Base-by-base conservation (phyloP, 2,113 vertebrate genomes). In the Epinephelus moara region DNA sequence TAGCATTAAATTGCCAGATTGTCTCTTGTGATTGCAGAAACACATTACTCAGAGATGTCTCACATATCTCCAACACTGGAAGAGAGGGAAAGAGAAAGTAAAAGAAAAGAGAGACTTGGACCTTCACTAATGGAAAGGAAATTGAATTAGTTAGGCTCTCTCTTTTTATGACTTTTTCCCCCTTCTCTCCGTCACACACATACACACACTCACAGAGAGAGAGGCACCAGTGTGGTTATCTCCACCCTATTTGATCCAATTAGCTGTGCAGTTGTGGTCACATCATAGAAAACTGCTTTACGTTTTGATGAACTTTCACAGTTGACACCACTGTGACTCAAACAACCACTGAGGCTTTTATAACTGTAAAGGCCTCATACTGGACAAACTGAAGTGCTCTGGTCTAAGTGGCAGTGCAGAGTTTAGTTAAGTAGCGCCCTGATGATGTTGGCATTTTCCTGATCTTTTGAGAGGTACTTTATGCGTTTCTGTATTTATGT, bases 111-210 rank as follows among this genome's bases (percentile, higher is more conserved):
- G 15, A 61, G 33, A 37, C 33, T 37, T 45, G 60, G 73, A 67
- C 23, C 40, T 61, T 57, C 72, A 55, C 77, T 88, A 90, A 90
- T 89, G 89, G 86, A 89, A 78, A 79, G 71, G 67, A 91, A 86
- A 90, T 88, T 84, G 33, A 87, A 87, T 92, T 89, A 89, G 55
- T 19, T 30, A 55, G 56, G 8, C 74, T 71, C 64, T 56, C 50
- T 80, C 33, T 63, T 37, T 70, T 55, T 73, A 13, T 78, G 17
- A 37, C 68, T 37, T 19, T 62, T 17, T 12, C 75, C 33, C 33
- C 33, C 33, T 7, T 37, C 33, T 37, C 6, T 37, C 33, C 33
- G 33, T 37, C 33, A 37, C 33, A 37, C 33, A 37, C 33, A 37
- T 37, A 37, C 33, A 3, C 75, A 77, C 40, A 45, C 25, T 67